These are phyloP conservation scores for Tamandua tetradactyla DNA, from an alignment of 2,797 vertebrate genomes.

Conservation along the genomic window DNA sequence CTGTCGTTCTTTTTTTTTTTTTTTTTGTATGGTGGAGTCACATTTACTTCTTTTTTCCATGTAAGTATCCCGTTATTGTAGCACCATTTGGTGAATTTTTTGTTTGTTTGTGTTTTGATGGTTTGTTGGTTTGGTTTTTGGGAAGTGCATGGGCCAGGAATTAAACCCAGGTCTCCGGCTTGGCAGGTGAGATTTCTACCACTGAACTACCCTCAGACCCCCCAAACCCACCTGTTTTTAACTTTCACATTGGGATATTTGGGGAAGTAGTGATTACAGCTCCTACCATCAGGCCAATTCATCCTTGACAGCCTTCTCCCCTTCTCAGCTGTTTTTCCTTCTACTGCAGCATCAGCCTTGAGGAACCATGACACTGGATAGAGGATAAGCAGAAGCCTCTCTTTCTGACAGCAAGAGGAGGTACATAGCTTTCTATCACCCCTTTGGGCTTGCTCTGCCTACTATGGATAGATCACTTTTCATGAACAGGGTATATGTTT, in stretches of 20 bases:
- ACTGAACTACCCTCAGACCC: no score
- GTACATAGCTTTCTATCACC: not conserved
- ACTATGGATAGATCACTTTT: fast-evolving
- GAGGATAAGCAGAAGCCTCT: not conserved
- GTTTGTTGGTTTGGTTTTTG: no score
- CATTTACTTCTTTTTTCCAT: no score
- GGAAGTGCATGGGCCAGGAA: no score
- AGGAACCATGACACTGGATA: not conserved
- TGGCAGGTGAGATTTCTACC: no score
- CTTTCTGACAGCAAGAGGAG: not conserved
- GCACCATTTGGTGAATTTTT: no score
- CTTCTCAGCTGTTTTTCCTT: not conserved
- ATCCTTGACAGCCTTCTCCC: not conserved
- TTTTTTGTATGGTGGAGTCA: no score
- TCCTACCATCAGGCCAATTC: not conserved
- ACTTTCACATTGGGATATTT: not conserved
- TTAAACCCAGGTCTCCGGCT: no score
- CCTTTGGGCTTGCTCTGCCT: not conserved
- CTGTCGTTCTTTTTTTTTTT: no score
- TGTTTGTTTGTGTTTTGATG: no score
- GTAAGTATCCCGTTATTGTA: no score
- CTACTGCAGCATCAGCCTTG: not conserved
- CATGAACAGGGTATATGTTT: not conserved
- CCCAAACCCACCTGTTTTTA: no score
- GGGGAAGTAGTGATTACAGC: not conserved